Conservation (phyloP, 2,888 invertebrate species). For the Leucoma salicis region DNA sequence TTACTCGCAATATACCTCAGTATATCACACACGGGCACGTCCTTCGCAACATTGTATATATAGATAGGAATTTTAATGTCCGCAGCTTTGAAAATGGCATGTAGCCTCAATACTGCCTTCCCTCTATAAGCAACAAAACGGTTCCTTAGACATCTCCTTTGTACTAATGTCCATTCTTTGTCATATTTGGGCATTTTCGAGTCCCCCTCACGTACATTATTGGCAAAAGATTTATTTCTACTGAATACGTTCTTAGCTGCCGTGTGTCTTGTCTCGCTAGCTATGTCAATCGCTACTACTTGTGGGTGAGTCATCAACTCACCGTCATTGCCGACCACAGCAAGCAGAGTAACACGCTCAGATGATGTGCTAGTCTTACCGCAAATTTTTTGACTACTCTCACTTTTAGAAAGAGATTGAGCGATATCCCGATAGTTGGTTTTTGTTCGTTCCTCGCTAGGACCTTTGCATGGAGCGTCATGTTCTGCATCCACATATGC, state of each 20-base stretch:
- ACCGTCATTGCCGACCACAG: no score
- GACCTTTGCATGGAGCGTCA: no score
- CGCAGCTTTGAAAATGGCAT: background rate
- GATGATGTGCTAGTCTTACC: no score
- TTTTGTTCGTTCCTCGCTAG: no score
- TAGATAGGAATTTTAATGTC: background rate
- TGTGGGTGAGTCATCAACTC: no score
- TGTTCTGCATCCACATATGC: no score
- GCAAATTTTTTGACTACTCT: no score
- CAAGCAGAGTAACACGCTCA: no score
- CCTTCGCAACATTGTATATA: slow-evolving; percentile 2
- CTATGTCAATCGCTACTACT: background rate
- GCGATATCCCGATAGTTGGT: no score
- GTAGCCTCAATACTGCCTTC: background rate
- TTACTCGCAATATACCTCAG: slow-evolving; percentile 11
- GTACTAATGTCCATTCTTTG: slow-evolving; percentile 5
- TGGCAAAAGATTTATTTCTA: slow-evolving; percentile 1
- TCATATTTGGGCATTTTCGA: slow-evolving; percentile 3
- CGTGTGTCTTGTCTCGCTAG: background rate
- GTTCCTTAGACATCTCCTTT: slow-evolving; percentile 2
- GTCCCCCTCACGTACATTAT: slow-evolving; percentile 2
- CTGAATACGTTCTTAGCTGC: background rate
- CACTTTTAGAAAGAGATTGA: no score
- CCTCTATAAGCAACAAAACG: slow-evolving; percentile 1
- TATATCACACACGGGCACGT: slow-evolving; percentile 2